Evolutionary conservation across 23 tunicate genomes (phyloP), one percentile per base, ranked within the genome.

Genomic region (Trididemnum miniatum): DNA sequence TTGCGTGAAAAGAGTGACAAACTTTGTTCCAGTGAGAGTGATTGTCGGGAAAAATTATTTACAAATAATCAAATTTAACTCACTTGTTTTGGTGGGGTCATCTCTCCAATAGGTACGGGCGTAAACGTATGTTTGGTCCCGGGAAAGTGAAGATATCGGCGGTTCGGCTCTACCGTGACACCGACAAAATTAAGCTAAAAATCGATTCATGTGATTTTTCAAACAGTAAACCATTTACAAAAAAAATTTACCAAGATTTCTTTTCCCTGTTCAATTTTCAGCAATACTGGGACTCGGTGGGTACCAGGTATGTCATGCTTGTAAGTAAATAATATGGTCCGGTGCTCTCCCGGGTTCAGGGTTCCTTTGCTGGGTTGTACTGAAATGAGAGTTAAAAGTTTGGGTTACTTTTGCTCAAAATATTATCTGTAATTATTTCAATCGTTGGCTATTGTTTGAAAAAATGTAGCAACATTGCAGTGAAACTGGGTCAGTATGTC

Each of bases 221-320:
- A n/a, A n/a, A n/a, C n/a, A n/a, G n/a, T n/a, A n/a, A n/a, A n/a
- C n/a, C n/a, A n/a, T n/a, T n/a, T n/a, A n/a, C n/a, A n/a, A n/a
- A n/a, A n/a, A n/a, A n/a, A n/a, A 76, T 86, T 50, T 51, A 88
- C 98, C 80, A 93, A 35, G n/a, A 93, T 80, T 75, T 93, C 98
- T 74, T 86, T 88, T 65, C 98, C 98, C 29, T 93, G 67, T 75
- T 93, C 98, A 30, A 93, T 62, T 75, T 93, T 93, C 24, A 93
- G 80, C 69, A 93, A 51, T 23, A 93, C 93, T 0, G 98, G 98
- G 20, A 93, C 34, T n/a, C 98, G 73, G 35, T 93, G 98, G 28
- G 98, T 93, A 1, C 98, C 98, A 0, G 98, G 65, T 0, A 88
- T 65, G 65, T 88, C 89, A 62, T 93, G 98, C 65, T 93, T 93